A percentile compares a stretch with the other conserved stretches of the same genome.
These are phyloP conservation scores for Bruchidius siliquastri DNA, from an alignment of 2,888 invertebrate genomes.

Conservation along the genomic window DNA sequence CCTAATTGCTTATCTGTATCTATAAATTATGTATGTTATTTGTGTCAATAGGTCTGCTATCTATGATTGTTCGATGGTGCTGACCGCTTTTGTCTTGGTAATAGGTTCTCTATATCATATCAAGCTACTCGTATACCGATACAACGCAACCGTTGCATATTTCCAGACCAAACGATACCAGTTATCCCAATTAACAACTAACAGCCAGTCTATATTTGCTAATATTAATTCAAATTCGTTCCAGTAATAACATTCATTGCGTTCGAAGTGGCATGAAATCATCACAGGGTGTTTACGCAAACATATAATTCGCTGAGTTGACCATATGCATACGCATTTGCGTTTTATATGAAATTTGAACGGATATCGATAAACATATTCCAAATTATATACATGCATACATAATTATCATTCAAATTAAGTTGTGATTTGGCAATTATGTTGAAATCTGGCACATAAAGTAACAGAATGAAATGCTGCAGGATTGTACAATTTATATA, in stretches of 20 bases:
- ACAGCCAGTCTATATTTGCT: not conserved
- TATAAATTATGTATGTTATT: too few relatives aligned
- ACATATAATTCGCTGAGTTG: not conserved
- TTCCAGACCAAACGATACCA: not conserved
- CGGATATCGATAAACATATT: not conserved
- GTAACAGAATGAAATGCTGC: not conserved
- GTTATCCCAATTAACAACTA: not conserved
- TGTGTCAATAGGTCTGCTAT: not conserved
- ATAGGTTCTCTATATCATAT: not conserved
- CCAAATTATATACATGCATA: not conserved
- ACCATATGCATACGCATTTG: not conserved
- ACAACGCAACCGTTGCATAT: not conserved
- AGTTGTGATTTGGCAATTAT: not conserved
- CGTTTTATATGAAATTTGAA: not conserved
- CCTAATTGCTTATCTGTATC: too few relatives aligned
- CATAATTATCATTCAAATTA: not conserved
- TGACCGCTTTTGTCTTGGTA: not conserved
- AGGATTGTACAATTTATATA: too few relatives aligned
- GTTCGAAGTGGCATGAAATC: not conserved
- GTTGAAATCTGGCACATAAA: not conserved
- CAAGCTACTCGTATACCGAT: not conserved
- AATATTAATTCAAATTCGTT: not conserved
- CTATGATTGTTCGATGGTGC: too few relatives aligned
- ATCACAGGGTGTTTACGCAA: not conserved
- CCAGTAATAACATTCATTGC: not conserved